These are phyloP conservation scores for Metaphire vulgaris DNA, from an alignment of 1,140 invertebrate species.

Conservation along the genomic window DNA sequence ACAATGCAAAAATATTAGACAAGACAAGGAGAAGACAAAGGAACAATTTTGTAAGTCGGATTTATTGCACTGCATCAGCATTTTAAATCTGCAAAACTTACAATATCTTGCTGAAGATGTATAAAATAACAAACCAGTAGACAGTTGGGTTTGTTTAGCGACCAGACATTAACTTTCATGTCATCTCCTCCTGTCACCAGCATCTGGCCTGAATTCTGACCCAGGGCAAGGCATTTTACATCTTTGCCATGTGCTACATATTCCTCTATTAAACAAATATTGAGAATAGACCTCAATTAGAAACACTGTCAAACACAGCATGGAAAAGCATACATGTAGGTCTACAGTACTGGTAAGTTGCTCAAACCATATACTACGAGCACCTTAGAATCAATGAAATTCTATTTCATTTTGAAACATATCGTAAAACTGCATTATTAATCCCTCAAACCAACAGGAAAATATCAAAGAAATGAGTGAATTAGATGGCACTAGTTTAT, in stretches of 20 bases:
- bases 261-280: conserved; percentile 65
- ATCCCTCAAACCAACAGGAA: too few species aligned
- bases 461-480: too few species aligned
- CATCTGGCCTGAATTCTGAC: conserved; percentile 81
- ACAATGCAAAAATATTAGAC: not conserved
- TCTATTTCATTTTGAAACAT: too few species aligned
- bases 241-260: conserved; percentile 80
- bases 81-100: not conserved
- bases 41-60: not conserved
- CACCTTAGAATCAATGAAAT: too few species aligned
- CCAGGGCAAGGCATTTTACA: conserved; percentile 81
- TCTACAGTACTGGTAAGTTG: too few species aligned
- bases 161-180: conserved; percentile 95
- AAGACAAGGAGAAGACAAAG: not conserved
- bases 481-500: too few species aligned
- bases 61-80: not conserved
- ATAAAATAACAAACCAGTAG: conserved; percentile 85
- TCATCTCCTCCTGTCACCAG: conserved; percentile 94
- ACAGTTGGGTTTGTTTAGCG: conserved; percentile 86
- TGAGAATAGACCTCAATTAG: too few species aligned
- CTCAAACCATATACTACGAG: too few species aligned
- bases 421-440: too few species aligned
- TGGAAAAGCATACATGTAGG: too few species aligned
- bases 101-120: not conserved
- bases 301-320: too few species aligned